phyloP scores from a whole-genome alignment of 2,797 vertebrate species.

The Thalassophryne amazonica region DNA sequence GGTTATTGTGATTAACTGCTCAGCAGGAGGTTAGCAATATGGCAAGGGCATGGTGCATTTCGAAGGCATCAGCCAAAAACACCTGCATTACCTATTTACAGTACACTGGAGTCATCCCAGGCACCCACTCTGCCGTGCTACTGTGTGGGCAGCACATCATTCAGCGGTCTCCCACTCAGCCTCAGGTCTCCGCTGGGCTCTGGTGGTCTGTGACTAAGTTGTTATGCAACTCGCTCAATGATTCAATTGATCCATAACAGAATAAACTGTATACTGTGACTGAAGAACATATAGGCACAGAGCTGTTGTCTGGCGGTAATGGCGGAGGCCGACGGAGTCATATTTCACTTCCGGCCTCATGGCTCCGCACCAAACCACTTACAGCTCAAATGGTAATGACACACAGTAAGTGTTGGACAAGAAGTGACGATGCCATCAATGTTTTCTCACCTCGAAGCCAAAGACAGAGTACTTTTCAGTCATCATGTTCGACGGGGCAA shows the following conservation, averaged over 20 bases:
- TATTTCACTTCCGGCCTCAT: constrained; percentile 47
- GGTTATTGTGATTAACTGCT: constrained; percentile 70
- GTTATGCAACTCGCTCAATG: constrained; percentile 73
- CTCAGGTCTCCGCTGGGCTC: constrained; percentile 47
- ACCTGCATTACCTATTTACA: constrained; percentile 69
- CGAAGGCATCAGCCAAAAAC: constrained; percentile 60
- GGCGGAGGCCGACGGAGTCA: constrained; percentile 36
- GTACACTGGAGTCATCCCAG: constrained; percentile 52
- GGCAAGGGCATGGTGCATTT: constrained; percentile 44
- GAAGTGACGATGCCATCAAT: constrained; percentile 51
- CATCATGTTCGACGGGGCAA: no score
- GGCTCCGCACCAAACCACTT: constrained; percentile 34
- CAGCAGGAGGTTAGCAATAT: constrained; percentile 59
- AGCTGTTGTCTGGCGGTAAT: constrained; percentile 14
- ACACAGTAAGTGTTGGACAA: constrained; percentile 26
- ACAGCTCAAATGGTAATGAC: constrained; percentile 36
- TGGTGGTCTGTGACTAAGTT: constrained; percentile 70
- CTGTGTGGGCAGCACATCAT: constrained; percentile 64
- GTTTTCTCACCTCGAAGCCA: constrained; percentile 23
- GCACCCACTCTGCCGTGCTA: constrained; percentile 64
- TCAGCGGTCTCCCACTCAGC: constrained; percentile 62
- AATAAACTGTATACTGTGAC: constrained; percentile 39
- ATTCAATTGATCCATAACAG: constrained; percentile 60
- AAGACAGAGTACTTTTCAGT: no score
- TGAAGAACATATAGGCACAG: constrained; percentile 1